These are phyloP conservation scores for Tamandua tetradactyla DNA, from an alignment of 2,797 vertebrate species.

Conservation along the genomic window DNA sequence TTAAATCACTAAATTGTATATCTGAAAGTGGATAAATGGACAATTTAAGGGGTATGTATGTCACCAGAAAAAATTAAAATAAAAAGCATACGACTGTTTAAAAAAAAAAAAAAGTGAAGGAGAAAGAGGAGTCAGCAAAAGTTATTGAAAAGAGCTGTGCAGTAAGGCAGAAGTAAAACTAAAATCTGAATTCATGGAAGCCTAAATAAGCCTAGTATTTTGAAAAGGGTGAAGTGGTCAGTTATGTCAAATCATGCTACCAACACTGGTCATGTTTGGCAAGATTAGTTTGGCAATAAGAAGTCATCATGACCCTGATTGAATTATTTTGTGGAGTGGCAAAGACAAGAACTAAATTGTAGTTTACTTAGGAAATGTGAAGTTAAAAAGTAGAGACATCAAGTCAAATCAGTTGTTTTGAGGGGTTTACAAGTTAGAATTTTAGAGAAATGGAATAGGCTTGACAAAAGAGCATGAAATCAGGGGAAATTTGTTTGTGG, in stretches of 20 bases:
- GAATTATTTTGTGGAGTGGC: neutral
- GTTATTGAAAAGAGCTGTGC: neutral
- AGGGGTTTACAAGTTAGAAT: neutral
- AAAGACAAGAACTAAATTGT: neutral
- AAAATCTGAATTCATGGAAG: neutral
- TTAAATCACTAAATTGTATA: no score
- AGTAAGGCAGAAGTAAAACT: neutral
- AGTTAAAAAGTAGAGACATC: neutral
- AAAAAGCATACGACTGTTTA: no score
- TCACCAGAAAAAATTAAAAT: no score
- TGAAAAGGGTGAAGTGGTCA: fast-evolving
- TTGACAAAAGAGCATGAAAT: no score
- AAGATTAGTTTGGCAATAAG: neutral
- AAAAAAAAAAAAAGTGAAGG: neutral
- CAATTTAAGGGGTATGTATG: no score
- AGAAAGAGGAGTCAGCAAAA: neutral
- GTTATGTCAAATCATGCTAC: neutral
- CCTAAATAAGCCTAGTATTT: neutral
- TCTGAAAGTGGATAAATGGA: no score
- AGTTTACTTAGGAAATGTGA: neutral
- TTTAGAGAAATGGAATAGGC: no score
- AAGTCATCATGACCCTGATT: neutral
- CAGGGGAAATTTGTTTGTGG: no score
- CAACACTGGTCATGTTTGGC: neutral
- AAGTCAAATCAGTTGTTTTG: neutral